Conservation (phyloP, 2,113 vertebrate genomes). For the Pelmatolapia mariae region DNA sequence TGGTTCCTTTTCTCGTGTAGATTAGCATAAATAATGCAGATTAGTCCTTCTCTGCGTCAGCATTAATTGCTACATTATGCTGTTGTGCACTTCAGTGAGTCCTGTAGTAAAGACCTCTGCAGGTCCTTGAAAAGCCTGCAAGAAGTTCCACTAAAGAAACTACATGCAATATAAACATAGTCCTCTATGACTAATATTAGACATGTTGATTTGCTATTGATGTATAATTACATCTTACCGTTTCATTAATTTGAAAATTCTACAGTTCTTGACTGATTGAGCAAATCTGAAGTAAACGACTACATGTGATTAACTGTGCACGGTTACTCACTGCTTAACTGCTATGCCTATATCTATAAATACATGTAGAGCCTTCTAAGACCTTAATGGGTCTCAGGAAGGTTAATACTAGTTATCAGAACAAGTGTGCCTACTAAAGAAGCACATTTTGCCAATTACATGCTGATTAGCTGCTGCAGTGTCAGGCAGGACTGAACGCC, state of each 20-base stretch:
- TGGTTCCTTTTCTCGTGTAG: slow-evolving; percentile 1
- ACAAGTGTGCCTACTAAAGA: neutral
- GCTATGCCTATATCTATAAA: neutral
- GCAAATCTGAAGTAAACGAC: neutral
- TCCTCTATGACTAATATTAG: neutral
- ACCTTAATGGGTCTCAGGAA: neutral
- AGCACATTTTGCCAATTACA: neutral
- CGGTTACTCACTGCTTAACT: neutral
- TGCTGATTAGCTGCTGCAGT: neutral
- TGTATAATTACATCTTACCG: neutral
- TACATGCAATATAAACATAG: neutral
- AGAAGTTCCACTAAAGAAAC: neutral
- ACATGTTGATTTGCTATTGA: neutral
- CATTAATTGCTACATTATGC: slow-evolving; percentile 21
- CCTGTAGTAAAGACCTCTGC: neutral
- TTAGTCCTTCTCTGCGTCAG: slow-evolving; percentile 14
- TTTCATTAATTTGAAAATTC: neutral
- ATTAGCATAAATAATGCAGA: slow-evolving; percentile 48
- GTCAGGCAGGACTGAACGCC: neutral
- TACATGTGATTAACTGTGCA: neutral
- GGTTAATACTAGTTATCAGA: neutral
- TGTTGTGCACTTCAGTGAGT: slow-evolving; percentile 14
- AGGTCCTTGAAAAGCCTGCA: slow-evolving; percentile 1
- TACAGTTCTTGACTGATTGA: neutral
- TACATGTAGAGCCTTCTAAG: neutral